Base-by-base conservation (phyloP, 2,888 invertebrate genomes). In the Gastrophysa polygoni region DNA sequence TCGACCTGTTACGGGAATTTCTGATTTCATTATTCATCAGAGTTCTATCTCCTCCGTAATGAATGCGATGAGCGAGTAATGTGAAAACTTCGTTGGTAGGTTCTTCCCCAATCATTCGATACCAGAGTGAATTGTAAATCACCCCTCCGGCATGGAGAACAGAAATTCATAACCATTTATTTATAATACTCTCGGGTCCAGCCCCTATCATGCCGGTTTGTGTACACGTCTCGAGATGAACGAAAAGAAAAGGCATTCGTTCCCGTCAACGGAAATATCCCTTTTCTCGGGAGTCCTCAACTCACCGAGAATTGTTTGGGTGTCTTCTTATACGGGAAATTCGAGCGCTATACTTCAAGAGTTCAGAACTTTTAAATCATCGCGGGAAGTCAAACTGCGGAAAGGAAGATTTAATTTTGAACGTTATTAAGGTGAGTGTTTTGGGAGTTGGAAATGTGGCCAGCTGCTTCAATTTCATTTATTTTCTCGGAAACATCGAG, bases 331-430 rank as follows among this genome's bases (percentile, higher is more conserved):
- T 38, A 14, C 48, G 61, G 59, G 57, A 62, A 61, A 63, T 63
- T 59, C 59, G 63, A 59, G 66, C 68, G 69, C 75, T 74, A 76
- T 77, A 76, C 77, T 76, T 76, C 71, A 71, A 73, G 74, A 78
- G 72, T 75, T 77, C 67, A 68, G 63, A 61, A 72, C 69, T 71
- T 73, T 72, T 78, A 77, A 78, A 77, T 78, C 77, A 78, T 77
- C 75, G 75, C 77, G 77, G 69, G 75, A 77, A 77, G 77, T 77
- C 74, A 75, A 75, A 69, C 71, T 69, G 77, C 75, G 77, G 75
- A 72, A 73, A 72, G 70, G 70, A n/a, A 71, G 77, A 76, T 78
- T 78, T 77, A 77, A 78, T 77, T 77, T 76, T 75, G 74, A 77
- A 77, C 74, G 77, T 75, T 70, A 74, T 73, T 73, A 74, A 73